A percentile compares a stretch with the other conserved stretches of the same genome.
Evolutionary conservation across 2,113 vertebrate species (phyloP).

Genomic region (Myotis yumanensis): DNA sequence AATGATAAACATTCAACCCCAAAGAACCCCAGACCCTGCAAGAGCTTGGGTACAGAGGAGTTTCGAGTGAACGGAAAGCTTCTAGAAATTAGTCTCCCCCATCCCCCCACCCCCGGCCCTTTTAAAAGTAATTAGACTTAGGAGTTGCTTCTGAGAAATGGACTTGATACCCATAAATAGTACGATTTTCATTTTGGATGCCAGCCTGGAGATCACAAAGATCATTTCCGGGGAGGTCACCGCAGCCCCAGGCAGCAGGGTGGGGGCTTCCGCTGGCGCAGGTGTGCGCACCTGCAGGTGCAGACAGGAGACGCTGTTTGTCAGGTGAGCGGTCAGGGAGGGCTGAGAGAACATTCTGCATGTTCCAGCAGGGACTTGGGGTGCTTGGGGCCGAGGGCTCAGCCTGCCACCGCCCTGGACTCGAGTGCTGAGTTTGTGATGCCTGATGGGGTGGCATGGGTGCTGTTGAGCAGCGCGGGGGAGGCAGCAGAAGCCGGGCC

Average conservation of each 20-base stretch:
- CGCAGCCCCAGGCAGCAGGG: neutral
- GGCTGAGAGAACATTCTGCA: neutral
- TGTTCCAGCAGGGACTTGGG: neutral
- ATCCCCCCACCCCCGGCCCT: neutral
- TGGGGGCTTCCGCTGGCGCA: fast-evolving
- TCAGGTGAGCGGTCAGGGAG: fast-evolving
- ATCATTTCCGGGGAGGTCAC: neutral
- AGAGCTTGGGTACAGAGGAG: neutral
- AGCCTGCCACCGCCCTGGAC: neutral
- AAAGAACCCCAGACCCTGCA: neutral
- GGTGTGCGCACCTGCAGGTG: fast-evolving
- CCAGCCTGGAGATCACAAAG: neutral
- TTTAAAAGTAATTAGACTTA: neutral
- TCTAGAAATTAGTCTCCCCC: neutral
- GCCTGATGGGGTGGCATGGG: neutral
- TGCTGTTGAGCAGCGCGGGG: neutral
- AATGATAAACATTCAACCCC: neutral
- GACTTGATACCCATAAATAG: neutral
- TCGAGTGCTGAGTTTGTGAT: neutral
- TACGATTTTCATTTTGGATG: neutral
- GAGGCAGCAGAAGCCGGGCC: neutral
- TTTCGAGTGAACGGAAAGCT: neutral
- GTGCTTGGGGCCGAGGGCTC: neutral
- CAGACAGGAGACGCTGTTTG: neutral
- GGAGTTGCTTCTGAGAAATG: neutral